These are phyloP conservation scores for Nesospiza acunhae DNA, from an alignment of 2,113 vertebrate genomes.

Conservation along the genomic window DNA sequence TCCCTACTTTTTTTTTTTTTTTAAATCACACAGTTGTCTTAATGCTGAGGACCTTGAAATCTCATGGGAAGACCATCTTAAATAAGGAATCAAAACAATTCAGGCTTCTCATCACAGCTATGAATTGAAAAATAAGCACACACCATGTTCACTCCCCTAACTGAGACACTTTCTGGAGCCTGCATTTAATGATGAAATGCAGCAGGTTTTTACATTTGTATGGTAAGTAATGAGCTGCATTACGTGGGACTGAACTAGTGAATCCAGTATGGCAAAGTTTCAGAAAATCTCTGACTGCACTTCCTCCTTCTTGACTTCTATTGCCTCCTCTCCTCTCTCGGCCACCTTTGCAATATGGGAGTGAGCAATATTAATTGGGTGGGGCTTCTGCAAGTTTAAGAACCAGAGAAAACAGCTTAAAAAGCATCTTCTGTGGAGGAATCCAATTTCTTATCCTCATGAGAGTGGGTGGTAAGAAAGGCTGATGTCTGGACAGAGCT, in stretches of 20 bases:
- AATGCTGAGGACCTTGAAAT: slow-evolving; percentile 9
- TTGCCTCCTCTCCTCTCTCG: rapidly evolving
- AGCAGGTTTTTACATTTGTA: neutral
- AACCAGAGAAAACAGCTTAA: neutral
- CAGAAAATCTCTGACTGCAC: neutral
- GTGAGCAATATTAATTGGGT: neutral
- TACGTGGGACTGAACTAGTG: neutral
- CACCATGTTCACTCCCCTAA: neutral
- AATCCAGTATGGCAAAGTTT: neutral
- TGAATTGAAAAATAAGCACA: neutral
- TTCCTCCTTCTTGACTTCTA: neutral
- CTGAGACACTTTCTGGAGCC: neutral
- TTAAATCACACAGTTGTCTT: neutral
- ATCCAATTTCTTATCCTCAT: neutral
- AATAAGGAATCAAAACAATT: slow-evolving; percentile 40
- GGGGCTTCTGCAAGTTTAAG: neutral
- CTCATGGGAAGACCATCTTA: slow-evolving; percentile 16
- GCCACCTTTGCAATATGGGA: neutral
- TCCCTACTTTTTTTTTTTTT: neutral
- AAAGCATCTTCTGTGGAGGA: neutral
- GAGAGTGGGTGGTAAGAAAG: neutral
- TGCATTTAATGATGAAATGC: neutral
- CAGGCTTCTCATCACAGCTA: neutral
- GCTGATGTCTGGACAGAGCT: neutral
- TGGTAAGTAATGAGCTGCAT: neutral